Percentiles rank a stretch among this genome's conserved stretches.
Conservation (phyloP, 2,797 vertebrate species). For the Pseudochirops cupreus region DNA sequence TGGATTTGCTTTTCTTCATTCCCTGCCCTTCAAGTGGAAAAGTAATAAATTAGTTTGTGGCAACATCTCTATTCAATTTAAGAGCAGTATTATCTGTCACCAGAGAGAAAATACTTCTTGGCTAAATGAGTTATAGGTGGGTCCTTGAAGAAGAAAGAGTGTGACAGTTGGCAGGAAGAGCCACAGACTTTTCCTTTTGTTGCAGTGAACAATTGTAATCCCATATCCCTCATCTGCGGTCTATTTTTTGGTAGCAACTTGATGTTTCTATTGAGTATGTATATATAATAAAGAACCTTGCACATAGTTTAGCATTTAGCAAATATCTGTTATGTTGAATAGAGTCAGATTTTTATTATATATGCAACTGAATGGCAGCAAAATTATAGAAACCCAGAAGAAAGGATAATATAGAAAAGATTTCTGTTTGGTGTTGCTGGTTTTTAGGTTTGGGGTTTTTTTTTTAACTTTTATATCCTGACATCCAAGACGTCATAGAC, state of each 20-base stretch:
- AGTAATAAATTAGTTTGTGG: not conserved
- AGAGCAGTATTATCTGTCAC: slow-evolving; percentile 41
- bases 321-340: not conserved
- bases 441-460: too few relatives aligned
- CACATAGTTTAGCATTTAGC: not conserved
- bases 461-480: not conserved
- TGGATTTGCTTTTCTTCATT: not conserved
- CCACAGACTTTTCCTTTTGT: slow-evolving; percentile 37
- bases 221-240: not conserved
- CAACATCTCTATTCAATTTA: slow-evolving; percentile 38
- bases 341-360: slow-evolving; percentile 8
- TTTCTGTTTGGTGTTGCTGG: slow-evolving; percentile 27
- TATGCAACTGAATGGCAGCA: not conserved
- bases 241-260: slow-evolving; percentile 23
- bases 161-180: slow-evolving; percentile 1
- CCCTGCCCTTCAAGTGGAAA: not conserved
- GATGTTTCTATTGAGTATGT: not conserved
- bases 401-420: slow-evolving; percentile 1
- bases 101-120: slow-evolving; percentile 39
- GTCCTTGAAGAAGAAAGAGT: not conserved
- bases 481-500: slow-evolving; percentile 24
- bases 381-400: slow-evolving; percentile 26
- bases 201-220: slow-evolving; percentile 9
- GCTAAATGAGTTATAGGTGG: slow-evolving; percentile 25
- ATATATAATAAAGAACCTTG: not conserved